phyloP scores from a whole-genome alignment of 2,888 invertebrate species.

The Scelioninae gen. 2 region DNA sequence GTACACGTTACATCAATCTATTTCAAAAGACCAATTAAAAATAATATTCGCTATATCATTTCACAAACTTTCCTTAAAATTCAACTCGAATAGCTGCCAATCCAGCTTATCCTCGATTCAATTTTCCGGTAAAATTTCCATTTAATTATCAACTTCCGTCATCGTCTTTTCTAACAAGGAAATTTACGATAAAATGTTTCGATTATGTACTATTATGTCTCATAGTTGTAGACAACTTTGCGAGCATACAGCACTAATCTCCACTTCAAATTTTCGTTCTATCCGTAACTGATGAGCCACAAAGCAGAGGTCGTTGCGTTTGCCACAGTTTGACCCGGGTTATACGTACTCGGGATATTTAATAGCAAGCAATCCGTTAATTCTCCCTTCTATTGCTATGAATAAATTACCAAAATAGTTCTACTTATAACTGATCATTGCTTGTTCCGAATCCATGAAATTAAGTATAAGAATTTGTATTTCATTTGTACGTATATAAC shows the following conservation, averaged over 20 bases:
- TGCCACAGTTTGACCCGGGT: conserved; percentile 4
- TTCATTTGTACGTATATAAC: too few relatives aligned
- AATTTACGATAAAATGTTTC: conserved; percentile 7
- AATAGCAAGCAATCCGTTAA: conserved; percentile 2
- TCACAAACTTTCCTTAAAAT: background rate
- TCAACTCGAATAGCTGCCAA: background rate
- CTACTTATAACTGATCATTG: background rate
- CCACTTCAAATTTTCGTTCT: conserved; percentile 4
- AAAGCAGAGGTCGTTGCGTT: background rate
- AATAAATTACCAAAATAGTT: background rate
- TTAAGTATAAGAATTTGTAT: too few relatives aligned
- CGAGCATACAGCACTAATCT: conserved; percentile 2
- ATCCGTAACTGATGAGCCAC: conserved; percentile 10
- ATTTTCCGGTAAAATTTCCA: background rate
- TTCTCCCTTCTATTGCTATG: background rate
- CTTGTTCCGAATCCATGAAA: too few relatives aligned
- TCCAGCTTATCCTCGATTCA: background rate
- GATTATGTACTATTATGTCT: conserved; percentile 1
- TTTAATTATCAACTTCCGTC: conserved; percentile 6
- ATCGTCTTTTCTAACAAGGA: conserved; percentile 1
- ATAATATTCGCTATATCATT: too few relatives aligned
- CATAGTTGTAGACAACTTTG: conserved; percentile 6
- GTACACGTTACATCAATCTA: too few relatives aligned
- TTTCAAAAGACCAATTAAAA: too few relatives aligned
- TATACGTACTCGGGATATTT: conserved; percentile 5